Conservation (phyloP, 2,113 vertebrate species). For the Loxodonta africana region DNA sequence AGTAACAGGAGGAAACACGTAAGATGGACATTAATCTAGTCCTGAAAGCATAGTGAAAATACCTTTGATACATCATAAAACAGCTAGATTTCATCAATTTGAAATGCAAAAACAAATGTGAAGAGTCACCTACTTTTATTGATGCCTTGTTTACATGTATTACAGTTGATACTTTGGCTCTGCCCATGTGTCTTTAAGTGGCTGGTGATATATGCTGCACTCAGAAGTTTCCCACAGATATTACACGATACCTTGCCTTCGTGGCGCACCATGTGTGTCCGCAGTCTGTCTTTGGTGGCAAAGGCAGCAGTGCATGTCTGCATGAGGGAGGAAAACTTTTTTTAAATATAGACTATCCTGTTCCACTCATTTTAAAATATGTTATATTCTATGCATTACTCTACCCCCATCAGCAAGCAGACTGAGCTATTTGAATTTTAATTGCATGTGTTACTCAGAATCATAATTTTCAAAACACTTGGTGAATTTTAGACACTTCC, state of each 20-base stretch:
- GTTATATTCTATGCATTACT: slow-evolving; percentile 64
- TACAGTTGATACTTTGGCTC: slow-evolving; percentile 96
- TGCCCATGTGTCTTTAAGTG: slow-evolving; percentile 99
- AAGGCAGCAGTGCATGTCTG: slow-evolving; percentile 99
- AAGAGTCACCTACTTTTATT: slow-evolving; percentile 90
- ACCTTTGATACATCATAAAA: not conserved
- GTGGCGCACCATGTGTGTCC: slow-evolving; percentile 99
- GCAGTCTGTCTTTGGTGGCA: slow-evolving; percentile 99
- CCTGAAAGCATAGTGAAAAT: not conserved
- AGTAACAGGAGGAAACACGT: not conserved
- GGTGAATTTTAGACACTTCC: slow-evolving; percentile 67
- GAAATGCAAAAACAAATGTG: slow-evolving; percentile 39
- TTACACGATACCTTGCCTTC: slow-evolving; percentile 99
- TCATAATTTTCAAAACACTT: slow-evolving; percentile 65
- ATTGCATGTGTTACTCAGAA: slow-evolving; percentile 61
- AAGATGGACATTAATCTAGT: slow-evolving; percentile 36
- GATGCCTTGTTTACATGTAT: slow-evolving; percentile 98
- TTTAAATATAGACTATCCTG: slow-evolving; percentile 86
- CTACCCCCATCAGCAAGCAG: slow-evolving; percentile 32
- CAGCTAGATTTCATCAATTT: slow-evolving; percentile 41
- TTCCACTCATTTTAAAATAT: slow-evolving; percentile 75
- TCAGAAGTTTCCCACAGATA: slow-evolving; percentile 99
- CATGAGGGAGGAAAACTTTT: slow-evolving; percentile 86
- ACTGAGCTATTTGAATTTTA: slow-evolving; percentile 62
- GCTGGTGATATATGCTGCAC: slow-evolving; percentile 99